Evolutionary conservation across 2,888 invertebrate genomes (phyloP), one percentile per base, ranked within the genome.

Genomic region (Acrobasis consociella): DNA sequence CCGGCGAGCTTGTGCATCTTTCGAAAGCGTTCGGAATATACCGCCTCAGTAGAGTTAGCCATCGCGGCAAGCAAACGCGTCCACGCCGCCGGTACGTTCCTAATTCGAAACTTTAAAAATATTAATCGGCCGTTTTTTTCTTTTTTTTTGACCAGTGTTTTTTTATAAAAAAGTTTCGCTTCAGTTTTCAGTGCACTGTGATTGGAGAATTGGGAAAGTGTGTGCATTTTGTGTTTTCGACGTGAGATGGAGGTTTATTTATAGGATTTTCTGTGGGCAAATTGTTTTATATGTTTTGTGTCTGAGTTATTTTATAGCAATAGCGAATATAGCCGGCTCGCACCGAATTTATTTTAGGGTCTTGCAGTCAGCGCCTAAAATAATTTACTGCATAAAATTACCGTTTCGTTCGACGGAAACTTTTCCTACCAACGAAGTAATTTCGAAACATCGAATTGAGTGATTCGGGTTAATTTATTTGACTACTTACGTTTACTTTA

Each of bases 231-330:
- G 56, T 56, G 56, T 56, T 56, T 56, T 56, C 56, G 56, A 5
- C 56, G 39, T 56, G 56, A 56, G 56, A 42, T 56, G 56, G 15
- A 56, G 42, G 49, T 31, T n/a, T 59, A 59, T 59, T 59, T 49
- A 49, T 59, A 59, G 49, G 49, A 59, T 59, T 49, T 49, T 49
- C 49, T 49, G 31, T 49, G 58, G 56, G 42, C 56, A 56, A 56
- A 56, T 56, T 56, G 56, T 56, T 56, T 59, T 59, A 49, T 59
- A 59, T 59, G 58, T 59, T 59, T 59, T 59, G 58, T 59, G 58
- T 59, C 58, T 59, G 58, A 59, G 58, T 46, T 59, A 59, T 59
- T 59, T 59, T 49, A 59, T 59, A 49, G 49, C 58, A 59, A 59
- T 49, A 59, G 49, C 46, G 37, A 49, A 49, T 49, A 59, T 59